Conservation (phyloP, 1,140 invertebrate genomes). For the Temnothorax curvispinosus region DNA sequence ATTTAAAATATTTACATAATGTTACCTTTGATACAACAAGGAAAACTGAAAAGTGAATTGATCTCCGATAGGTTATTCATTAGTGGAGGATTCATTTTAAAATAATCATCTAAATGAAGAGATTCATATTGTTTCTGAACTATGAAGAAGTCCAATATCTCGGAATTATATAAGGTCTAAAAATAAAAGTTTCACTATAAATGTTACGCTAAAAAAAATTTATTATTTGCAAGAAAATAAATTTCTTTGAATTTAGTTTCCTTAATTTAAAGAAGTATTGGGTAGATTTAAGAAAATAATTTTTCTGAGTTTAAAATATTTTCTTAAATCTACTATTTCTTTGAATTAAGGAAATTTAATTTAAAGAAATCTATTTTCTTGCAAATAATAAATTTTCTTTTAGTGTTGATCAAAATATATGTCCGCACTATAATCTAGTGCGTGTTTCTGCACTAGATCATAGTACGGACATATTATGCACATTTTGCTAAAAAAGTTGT, state of each 20-base stretch:
- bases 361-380: too few species aligned
- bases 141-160: background rate
- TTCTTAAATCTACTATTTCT: too few species aligned
- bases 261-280: too few species aligned
- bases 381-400: background rate
- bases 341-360: too few species aligned
- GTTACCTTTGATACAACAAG: conserved; percentile 91
- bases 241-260: too few species aligned
- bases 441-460: background rate
- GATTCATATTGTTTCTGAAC: conserved; percentile 89
- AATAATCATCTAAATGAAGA: conserved; percentile 90
- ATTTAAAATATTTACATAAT: too few species aligned
- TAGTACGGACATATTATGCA: background rate
- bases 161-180: background rate
- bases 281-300: too few species aligned
- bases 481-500: background rate
- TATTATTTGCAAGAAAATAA: too few species aligned
- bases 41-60: conserved; percentile 93
- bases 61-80: conserved; percentile 92
- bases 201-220: too few species aligned
- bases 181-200: background rate
- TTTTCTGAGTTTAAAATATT: too few species aligned
- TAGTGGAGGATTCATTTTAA: conserved; percentile 89
- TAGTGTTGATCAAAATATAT: background rate
- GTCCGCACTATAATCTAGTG: background rate